phyloP scores from a whole-genome alignment of 2,888 invertebrate species.

The Netelia inedita region DNA sequence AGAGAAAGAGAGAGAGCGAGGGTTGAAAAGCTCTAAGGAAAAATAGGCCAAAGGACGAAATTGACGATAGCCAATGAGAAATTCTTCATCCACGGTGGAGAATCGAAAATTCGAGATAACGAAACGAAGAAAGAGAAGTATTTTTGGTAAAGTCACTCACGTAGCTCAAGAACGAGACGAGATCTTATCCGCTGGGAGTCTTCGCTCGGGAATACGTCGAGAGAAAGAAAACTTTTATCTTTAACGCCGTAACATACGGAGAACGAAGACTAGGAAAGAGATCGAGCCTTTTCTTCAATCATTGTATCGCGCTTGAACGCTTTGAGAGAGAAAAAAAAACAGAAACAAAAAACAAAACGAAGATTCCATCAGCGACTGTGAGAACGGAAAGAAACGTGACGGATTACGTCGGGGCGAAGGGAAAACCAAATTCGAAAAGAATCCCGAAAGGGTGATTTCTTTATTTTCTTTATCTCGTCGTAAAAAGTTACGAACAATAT shows the following conservation, averaged over 20 bases:
- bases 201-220: neutral
- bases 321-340: neutral
- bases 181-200: slow-evolving; percentile 35
- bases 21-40: neutral
- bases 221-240: slow-evolving; percentile 48
- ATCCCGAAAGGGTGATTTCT: neutral
- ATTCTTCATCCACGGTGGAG: slow-evolving; percentile 20
- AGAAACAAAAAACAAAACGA: too few relatives aligned
- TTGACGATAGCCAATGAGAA: slow-evolving; percentile 5
- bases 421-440: neutral
- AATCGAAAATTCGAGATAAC: slow-evolving; percentile 23
- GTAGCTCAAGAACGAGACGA: slow-evolving; percentile 41
- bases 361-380: too few relatives aligned
- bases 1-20: neutral
- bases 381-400: neutral
- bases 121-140: slow-evolving; percentile 15
- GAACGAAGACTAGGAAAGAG: neutral
- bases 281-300: slow-evolving; percentile 46
- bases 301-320: slow-evolving; percentile 32
- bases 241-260: slow-evolving; percentile 6
- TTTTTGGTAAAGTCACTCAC: slow-evolving; percentile 44
- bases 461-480: neutral
- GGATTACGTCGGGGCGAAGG: slow-evolving; percentile 4
- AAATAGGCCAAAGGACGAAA: neutral
- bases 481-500: slow-evolving; percentile 1